A percentile compares a stretch with the other conserved stretches of the same genome.
These are phyloP conservation scores for Rynchops niger DNA, from an alignment of 2,113 vertebrate genomes.

Conservation along the genomic window DNA sequence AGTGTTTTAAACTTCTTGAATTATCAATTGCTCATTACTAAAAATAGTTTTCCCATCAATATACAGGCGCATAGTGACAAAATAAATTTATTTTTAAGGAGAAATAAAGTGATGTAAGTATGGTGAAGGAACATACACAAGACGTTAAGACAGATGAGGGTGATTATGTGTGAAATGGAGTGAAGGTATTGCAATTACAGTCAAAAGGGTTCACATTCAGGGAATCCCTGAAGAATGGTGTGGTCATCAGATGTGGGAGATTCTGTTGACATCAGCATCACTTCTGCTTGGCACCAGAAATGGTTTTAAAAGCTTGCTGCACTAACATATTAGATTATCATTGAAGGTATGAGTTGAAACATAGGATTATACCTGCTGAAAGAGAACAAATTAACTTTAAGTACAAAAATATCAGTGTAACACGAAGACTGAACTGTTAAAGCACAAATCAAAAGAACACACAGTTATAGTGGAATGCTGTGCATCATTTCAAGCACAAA, in stretches of 20 bases:
- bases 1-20: neutral
- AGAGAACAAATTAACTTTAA: conserved; percentile 60
- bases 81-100: conserved; percentile 35
- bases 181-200: conserved; percentile 43
- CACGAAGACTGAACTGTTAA: neutral
- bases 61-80: conserved; percentile 45
- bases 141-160: neutral
- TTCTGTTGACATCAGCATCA: conserved; percentile 59
- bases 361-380: conserved; percentile 64
- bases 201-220: conserved; percentile 54
- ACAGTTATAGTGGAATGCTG: neutral
- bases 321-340: conserved; percentile 59
- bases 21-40: neutral
- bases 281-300: conserved; percentile 64
- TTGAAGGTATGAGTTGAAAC: conserved; percentile 58
- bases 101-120: conserved; percentile 9
- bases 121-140: conserved; percentile 58
- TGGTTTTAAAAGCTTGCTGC: conserved; percentile 68
- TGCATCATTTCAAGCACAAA: neutral
- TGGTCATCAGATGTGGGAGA: conserved; percentile 57
- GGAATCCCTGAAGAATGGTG: conserved; percentile 61
- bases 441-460: neutral
- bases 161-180: conserved; percentile 37
- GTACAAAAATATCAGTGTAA: neutral
- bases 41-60: neutral